Conservation (phyloP, 92 coral and sea anemone genomes). For the Porites cylindrica region DNA sequence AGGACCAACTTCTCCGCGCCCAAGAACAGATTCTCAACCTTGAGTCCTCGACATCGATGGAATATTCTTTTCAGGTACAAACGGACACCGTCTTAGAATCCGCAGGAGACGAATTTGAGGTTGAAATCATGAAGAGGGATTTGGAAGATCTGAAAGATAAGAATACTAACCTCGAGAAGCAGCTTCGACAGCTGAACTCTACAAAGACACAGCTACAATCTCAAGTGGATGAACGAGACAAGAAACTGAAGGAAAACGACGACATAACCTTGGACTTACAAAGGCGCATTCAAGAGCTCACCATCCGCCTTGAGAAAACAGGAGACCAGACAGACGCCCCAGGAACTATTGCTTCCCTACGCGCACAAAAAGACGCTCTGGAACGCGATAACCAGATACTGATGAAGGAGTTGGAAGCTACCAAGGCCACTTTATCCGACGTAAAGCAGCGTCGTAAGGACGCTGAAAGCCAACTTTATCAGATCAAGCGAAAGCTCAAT, state of each 20-base stretch:
- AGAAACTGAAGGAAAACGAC: constrained; percentile 80
- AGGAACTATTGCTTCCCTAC: constrained; percentile 85
- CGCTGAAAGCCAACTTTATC: constrained; percentile 80
- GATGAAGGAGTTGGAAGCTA: constrained; percentile 80
- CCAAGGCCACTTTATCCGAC: constrained; percentile 69
- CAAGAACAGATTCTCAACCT: constrained; percentile 76
- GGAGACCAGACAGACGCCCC: constrained; percentile 94
- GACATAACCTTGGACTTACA: constrained; percentile 88
- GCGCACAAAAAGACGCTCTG: constrained; percentile 83
- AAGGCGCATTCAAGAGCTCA: constrained; percentile 80
- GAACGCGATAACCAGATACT: constrained; percentile 95
- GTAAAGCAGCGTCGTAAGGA: constrained; percentile 83
- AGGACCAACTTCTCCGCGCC: constrained; percentile 76
- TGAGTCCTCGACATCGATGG: constrained; percentile 69
- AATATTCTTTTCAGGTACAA: constrained; percentile 52
- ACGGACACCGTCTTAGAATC: constrained; percentile 51
- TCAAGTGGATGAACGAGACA: constrained; percentile 69
- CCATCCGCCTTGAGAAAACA: constrained; percentile 76
- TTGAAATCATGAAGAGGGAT: constrained; percentile 78
- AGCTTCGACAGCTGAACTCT: constrained; percentile 72
- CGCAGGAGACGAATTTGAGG: constrained; percentile 82
- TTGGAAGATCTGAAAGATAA: constrained; percentile 81
- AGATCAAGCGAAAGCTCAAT: constrained; percentile 78
- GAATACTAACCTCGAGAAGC: constrained; percentile 81
- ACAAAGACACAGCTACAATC: constrained; percentile 78